phyloP scores from a whole-genome alignment of 2,113 vertebrate species.

The Cariama cristata region DNA sequence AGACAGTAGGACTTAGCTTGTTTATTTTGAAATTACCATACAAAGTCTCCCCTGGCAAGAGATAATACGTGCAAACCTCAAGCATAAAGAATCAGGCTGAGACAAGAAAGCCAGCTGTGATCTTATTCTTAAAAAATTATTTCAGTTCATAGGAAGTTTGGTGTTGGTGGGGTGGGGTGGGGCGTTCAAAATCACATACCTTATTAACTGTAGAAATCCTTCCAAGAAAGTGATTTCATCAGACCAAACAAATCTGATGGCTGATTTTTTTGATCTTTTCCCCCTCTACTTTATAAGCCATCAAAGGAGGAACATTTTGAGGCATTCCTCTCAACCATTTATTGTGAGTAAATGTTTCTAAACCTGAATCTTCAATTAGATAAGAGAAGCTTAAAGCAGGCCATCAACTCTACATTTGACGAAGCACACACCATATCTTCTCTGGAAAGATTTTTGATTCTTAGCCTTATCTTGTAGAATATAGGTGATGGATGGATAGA shows the following conservation, averaged over 20 bases:
- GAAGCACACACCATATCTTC: neutral
- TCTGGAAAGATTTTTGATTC: neutral
- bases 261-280: neutral
- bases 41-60: neutral
- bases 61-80: neutral
- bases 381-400: neutral
- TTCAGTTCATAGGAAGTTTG: neutral
- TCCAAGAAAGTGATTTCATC: neutral
- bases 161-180: fast-evolving
- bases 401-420: neutral
- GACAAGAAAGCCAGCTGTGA: neutral
- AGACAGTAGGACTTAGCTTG: neutral
- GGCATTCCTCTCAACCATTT: neutral
- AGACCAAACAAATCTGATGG: neutral
- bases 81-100: neutral
- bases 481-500: neutral
- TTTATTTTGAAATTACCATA: neutral
- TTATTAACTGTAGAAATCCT: neutral
- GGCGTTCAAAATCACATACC: neutral
- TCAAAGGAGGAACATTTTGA: neutral
- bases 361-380: neutral
- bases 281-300: neutral
- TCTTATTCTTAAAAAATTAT: neutral
- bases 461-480: neutral
- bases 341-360: neutral